Conservation (phyloP, 2,888 invertebrate genomes). For the Epistrophe eligans region DNA sequence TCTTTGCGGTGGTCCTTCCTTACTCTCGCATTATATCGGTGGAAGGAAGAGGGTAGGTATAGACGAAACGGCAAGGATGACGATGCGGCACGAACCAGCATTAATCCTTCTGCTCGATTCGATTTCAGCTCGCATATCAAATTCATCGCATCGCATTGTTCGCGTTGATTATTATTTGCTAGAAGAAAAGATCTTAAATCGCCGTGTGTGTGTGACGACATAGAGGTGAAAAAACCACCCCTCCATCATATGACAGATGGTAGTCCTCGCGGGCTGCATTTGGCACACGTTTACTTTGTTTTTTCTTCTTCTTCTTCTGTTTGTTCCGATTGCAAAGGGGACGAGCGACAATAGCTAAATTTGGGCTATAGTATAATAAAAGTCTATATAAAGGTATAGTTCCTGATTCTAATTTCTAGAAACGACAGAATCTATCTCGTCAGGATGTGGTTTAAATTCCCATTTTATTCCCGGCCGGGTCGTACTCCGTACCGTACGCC, state of each 20-base stretch:
- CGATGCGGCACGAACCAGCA: slow-evolving; percentile 63
- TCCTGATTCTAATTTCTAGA: slow-evolving; percentile 44
- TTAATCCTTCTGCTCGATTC: slow-evolving; percentile 76
- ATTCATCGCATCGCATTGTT: slow-evolving; percentile 67
- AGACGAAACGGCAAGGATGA: neutral
- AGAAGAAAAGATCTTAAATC: slow-evolving; percentile 56
- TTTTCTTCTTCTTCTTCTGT: neutral
- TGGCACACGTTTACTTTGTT: slow-evolving; percentile 73
- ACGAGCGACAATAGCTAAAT: slow-evolving; percentile 30
- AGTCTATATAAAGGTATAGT: slow-evolving; percentile 66
- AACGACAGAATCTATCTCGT: slow-evolving; percentile 23
- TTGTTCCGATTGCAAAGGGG: slow-evolving; percentile 38
- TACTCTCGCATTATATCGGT: neutral
- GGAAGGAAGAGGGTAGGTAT: neutral
- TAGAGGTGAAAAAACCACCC: slow-evolving; percentile 73
- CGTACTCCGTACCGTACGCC: neutral
- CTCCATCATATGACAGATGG: slow-evolving; percentile 80
- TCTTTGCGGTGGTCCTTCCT: slow-evolving; percentile 39
- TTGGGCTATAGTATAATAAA: slow-evolving; percentile 43
- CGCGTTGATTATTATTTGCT: slow-evolving; percentile 60
- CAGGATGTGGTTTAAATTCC: slow-evolving; percentile 71
- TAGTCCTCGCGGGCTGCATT: slow-evolving; percentile 79
- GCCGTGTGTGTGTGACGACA: slow-evolving; percentile 23
- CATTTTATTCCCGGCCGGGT: slow-evolving; percentile 12
- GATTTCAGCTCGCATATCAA: slow-evolving; percentile 67